A percentile compares a stretch with the other conserved stretches of the same genome.
Conservation (phyloP, 2,888 invertebrate species). For the Drosophila niveifrons region DNA sequence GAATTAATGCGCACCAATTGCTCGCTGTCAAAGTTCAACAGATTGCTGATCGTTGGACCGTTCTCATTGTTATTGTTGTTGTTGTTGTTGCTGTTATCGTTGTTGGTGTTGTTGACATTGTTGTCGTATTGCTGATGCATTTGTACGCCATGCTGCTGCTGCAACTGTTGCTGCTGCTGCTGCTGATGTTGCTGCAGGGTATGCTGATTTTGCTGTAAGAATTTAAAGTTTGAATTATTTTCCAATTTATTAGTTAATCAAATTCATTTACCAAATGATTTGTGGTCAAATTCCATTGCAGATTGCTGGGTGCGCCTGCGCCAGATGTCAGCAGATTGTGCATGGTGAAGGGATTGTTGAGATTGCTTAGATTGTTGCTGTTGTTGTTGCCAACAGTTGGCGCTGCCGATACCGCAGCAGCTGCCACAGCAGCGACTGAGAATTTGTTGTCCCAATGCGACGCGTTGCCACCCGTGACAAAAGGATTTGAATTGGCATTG, state of each 20-base stretch:
- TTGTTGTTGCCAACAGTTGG: constrained; percentile 41
- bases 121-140: constrained; percentile 66
- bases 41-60: constrained; percentile 83
- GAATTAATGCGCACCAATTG: constrained; percentile 86
- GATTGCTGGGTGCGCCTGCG: constrained; percentile 53
- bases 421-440: constrained; percentile 54
- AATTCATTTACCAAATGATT: constrained; percentile 64
- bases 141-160: constrained; percentile 67
- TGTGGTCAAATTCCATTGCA: constrained; percentile 78
- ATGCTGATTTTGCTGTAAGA: constrained; percentile 65
- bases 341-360: constrained; percentile 77
- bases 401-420: constrained; percentile 44
- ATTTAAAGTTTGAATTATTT: not conserved
- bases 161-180: constrained; percentile 42
- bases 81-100: constrained; percentile 46
- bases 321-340: constrained; percentile 70
- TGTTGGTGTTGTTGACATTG: constrained; percentile 45
- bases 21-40: constrained; percentile 86
- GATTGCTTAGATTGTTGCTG: constrained; percentile 78
- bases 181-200: constrained; percentile 67
- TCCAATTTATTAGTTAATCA: not conserved
- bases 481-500: constrained; percentile 73
- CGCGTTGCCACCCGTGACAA: constrained; percentile 54
- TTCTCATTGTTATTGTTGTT: constrained; percentile 69
- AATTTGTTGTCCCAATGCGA: constrained; percentile 73